These are phyloP conservation scores for Gisinianus flammeolus DNA, from an alignment of 2,888 invertebrate species.

Conservation along the genomic window DNA sequence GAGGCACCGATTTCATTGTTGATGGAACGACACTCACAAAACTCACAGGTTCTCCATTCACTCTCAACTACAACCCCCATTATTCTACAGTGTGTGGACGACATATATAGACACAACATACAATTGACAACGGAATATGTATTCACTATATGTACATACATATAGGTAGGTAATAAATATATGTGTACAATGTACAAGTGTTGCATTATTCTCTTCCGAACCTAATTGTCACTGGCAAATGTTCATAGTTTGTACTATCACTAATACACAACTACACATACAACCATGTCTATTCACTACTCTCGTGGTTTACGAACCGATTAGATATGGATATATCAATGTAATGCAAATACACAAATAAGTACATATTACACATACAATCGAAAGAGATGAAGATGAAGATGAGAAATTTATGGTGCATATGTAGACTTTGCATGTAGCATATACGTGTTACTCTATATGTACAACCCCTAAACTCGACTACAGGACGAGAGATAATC, in stretches of 20 bases:
- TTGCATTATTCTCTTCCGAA: slow-evolving; percentile 31
- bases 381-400: neutral
- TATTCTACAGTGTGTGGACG: neutral
- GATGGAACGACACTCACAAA: slow-evolving; percentile 29
- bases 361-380: neutral
- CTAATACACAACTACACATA: neutral
- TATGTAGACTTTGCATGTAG: neutral
- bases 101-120: too few relatives aligned
- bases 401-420: neutral
- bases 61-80: neutral
- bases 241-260: neutral
- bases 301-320: neutral
- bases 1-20: slow-evolving; percentile 47
- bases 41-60: slow-evolving; percentile 10
- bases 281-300: neutral
- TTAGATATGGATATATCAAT: neutral
- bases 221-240: slow-evolving; percentile 30
- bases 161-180: neutral
- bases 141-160: neutral
- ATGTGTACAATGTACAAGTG: slow-evolving; percentile 35
- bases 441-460: neutral
- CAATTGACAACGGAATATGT: neutral
- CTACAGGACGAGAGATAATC: slow-evolving; percentile 31
- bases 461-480: neutral
- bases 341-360: neutral